These are phyloP conservation scores for Climacteris rufus DNA, from an alignment of 2,113 vertebrate species.

Conservation along the genomic window DNA sequence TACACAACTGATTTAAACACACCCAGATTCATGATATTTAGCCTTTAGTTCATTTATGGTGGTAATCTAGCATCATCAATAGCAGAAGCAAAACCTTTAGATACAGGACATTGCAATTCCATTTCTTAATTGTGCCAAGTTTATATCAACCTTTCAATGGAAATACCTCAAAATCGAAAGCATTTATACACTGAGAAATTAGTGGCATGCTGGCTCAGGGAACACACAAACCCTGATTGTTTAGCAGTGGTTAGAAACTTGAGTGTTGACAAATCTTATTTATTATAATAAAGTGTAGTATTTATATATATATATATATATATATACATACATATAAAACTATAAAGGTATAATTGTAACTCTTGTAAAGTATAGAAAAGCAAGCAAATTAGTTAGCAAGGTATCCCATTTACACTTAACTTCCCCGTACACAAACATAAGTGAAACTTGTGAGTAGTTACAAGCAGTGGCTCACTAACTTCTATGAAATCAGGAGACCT, in stretches of 20 bases:
- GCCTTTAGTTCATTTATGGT: neutral
- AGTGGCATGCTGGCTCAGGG: neutral
- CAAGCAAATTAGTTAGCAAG: neutral
- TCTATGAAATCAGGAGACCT: neutral
- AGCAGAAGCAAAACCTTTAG: neutral
- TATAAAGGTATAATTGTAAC: neutral
- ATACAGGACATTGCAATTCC: neutral
- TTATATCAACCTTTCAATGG: neutral
- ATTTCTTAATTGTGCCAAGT: neutral
- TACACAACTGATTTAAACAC: neutral
- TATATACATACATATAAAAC: neutral
- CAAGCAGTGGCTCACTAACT: neutral
- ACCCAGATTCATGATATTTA: neutral
- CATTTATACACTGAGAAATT: neutral
- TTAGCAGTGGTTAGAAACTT: neutral
- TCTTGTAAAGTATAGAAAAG: neutral
- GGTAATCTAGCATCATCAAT: neutral
- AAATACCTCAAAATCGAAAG: neutral
- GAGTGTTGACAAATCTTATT: neutral
- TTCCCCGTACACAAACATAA: neutral
- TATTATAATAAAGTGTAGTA: neutral
- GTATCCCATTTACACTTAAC: neutral
- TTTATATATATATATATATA: neutral
- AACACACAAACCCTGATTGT: neutral
- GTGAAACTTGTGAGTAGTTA: neutral